A percentile compares a stretch with the other conserved stretches of the same genome.
phyloP scores from a whole-genome alignment of 2,113 vertebrate genomes.

The Phalacrocorax brasilianus region DNA sequence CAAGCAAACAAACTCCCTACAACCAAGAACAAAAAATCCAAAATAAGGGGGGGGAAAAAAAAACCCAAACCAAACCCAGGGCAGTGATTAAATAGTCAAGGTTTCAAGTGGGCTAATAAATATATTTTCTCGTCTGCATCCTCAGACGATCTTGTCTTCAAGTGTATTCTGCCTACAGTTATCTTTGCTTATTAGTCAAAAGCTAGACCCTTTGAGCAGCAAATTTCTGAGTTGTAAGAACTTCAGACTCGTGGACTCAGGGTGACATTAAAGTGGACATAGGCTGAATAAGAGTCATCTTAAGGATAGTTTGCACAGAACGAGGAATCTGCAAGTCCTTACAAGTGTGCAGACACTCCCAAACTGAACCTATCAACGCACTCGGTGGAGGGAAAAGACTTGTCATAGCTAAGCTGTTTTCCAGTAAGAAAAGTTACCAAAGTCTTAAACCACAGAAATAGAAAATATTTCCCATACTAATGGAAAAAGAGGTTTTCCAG shows the following conservation, averaged over 20 bases:
- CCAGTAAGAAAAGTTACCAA: slow-evolving; percentile 22
- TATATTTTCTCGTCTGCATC: background rate
- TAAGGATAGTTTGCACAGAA: background rate
- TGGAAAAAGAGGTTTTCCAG: slow-evolving; percentile 8
- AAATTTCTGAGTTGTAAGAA: background rate
- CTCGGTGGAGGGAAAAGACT: slow-evolving; percentile 21
- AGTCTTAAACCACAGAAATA: slow-evolving; percentile 40
- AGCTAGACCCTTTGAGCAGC: background rate
- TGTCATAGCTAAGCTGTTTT: slow-evolving; percentile 29
- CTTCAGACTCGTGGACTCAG: fast-evolving
- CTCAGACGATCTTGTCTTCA: background rate
- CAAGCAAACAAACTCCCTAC: background rate
- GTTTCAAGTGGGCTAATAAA: background rate
- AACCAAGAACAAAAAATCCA: no score
- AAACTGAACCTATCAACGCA: background rate
- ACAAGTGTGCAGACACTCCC: slow-evolving; percentile 6
- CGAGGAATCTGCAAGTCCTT: background rate
- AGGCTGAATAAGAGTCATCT: background rate
- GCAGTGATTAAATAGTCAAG: background rate
- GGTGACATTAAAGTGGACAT: background rate
- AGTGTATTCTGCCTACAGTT: background rate
- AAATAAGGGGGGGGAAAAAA: no score
- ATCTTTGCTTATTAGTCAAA: background rate
- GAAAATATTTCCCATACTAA: slow-evolving; percentile 23
- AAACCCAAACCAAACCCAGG: background rate